Evolutionary conservation across 2,797 vertebrate genomes (phyloP).

Genomic region (Loriculus beryllinus): DNA sequence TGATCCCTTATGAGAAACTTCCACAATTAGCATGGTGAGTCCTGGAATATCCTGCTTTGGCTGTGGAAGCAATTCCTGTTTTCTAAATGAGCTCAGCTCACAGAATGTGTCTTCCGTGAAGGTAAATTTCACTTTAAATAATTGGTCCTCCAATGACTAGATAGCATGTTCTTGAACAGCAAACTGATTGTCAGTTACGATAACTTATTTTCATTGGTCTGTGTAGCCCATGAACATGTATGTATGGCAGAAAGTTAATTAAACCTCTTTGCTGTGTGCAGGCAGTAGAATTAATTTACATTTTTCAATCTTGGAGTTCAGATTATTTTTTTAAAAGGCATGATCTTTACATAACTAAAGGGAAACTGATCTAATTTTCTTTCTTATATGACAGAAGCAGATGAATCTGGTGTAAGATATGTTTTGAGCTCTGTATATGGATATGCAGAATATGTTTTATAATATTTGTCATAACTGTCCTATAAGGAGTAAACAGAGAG

Average conservation of each 20-base stretch:
- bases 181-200: neutral
- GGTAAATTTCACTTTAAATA: neutral
- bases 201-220: neutral
- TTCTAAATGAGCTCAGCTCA: neutral
- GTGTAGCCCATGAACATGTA: neutral
- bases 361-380: neutral
- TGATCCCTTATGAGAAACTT: neutral
- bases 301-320: neutral
- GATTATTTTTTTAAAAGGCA: neutral
- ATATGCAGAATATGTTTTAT: neutral
- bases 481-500: neutral
- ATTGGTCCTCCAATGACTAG: neutral
- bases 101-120: neutral
- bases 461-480: neutral
- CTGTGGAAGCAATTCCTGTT: neutral
- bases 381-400: neutral
- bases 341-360: neutral
- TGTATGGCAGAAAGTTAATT: neutral
- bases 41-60: neutral
- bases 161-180: neutral
- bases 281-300: neutral
- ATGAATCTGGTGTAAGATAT: neutral
- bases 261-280: neutral
- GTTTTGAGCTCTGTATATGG: neutral
- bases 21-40: neutral